Base-by-base conservation (phyloP, 2,888 invertebrate genomes). In the Coelopa pilipes region DNA sequence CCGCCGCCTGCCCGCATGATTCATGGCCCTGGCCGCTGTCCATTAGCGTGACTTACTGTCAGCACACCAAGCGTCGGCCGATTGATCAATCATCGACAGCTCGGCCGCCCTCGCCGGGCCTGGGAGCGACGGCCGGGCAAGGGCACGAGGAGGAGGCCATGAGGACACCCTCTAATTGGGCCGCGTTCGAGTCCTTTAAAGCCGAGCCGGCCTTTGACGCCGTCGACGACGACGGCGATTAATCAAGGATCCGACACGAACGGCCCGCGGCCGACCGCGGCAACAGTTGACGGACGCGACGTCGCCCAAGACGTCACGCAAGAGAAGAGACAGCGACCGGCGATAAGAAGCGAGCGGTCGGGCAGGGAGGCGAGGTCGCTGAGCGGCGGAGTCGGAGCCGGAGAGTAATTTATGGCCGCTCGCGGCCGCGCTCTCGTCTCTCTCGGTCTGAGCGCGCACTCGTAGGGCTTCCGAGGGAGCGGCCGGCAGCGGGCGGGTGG, bases 41-140 rank as follows among this genome's bases (percentile, higher is more conserved):
- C 73, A 76, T 75, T 77, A 74, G 73, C 49, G 76, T 76, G 79
- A 79, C 76, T 77, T 76, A 76, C 72, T 76, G 72, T 65, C 57
- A 70, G 68, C 17, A 67, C 34, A 34, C 7, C 34, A 34, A 4
- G 34, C 4, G 34, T 34, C 34, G 70, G 21, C 45, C 73, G 71
- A 73, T 75, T 76, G 75, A 77, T 77, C 77, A 77, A 77, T 77
- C 77, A 77, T 75, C 70, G 70, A 66, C 57, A 66, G 21, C 63
- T 72, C 60, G 60, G 46, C 62, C 34, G 34, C 34, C 34, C 2
- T 34, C 34, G 34, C 7, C 34, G 7, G 34, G 2, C 4, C 7
- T 34, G 34, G 55, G 60, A 71, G 47, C 57, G 46, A 34, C 46
- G 63, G 46, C 3, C 34, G 9, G 15, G 15, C 10, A n/a, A n/a